phyloP scores from a whole-genome alignment of 2,888 invertebrate species.

The Caenorhabditis japonica region DNA sequence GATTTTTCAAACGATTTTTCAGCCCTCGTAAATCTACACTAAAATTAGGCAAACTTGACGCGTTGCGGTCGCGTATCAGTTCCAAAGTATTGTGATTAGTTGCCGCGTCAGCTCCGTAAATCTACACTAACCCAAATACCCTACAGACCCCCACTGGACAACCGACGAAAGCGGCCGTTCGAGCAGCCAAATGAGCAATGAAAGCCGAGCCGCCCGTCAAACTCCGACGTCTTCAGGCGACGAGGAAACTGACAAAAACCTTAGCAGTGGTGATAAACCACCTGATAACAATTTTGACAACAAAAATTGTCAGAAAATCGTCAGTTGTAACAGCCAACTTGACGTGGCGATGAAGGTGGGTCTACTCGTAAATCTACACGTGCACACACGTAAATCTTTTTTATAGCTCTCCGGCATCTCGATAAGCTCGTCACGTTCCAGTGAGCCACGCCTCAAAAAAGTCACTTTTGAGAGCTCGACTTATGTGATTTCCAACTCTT shows the following conservation, averaged over 20 bases:
- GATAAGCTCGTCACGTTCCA: conserved; percentile 33
- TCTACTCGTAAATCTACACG: no score
- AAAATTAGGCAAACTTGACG: no score
- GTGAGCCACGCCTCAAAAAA: conserved; percentile 48
- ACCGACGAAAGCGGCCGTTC: conserved; percentile 46
- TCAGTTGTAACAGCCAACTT: background rate
- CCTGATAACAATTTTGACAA: no score
- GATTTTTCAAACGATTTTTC: no score
- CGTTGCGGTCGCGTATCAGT: no score
- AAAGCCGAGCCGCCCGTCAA: conserved; percentile 36
- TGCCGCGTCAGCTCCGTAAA: no score
- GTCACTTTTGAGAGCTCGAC: conserved; percentile 53
- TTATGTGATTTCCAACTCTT: conserved; percentile 54
- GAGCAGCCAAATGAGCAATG: conserved; percentile 45
- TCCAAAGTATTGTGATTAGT: no score
- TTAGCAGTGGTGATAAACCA: no score
- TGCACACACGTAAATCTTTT: background rate
- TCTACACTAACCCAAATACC: no score
- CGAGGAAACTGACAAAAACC: conserved; percentile 10
- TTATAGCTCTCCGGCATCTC: conserved; percentile 32
- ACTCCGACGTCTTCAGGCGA: conserved; percentile 39
- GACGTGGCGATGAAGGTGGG: background rate
- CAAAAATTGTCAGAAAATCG: no score
- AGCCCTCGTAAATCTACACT: no score
- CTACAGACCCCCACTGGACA: no score